These are phyloP conservation scores for Leistus spinibarbis DNA, from an alignment of 2,888 invertebrate species.

Conservation along the genomic window DNA sequence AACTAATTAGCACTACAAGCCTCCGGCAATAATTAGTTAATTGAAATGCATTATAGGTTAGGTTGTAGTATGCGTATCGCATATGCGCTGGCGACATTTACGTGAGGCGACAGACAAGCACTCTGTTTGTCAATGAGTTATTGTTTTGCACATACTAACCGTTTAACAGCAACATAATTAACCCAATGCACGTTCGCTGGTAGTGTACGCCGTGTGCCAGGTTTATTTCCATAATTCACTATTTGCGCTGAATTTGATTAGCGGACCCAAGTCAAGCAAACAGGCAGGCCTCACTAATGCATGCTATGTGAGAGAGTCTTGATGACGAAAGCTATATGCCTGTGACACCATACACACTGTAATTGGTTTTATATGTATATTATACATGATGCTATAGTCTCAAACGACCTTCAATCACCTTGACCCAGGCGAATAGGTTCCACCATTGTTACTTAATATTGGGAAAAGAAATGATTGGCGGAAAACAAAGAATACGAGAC, in stretches of 20 bases:
- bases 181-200: too few relatives aligned
- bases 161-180: neutral
- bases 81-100: neutral
- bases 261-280: neutral
- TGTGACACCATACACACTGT: neutral
- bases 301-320: too few relatives aligned
- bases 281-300: neutral
- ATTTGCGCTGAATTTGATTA: conserved; percentile 14
- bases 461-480: too few relatives aligned
- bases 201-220: neutral
- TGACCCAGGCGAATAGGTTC: neutral
- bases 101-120: neutral
- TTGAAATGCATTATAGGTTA: neutral
- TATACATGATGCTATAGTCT: neutral
- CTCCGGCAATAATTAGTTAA: neutral
- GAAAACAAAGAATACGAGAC: too few relatives aligned
- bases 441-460: too few relatives aligned
- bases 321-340: neutral
- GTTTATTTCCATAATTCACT: conserved; percentile 13
- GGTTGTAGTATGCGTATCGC: neutral
- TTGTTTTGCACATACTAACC: neutral
- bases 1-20: too few relatives aligned
- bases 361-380: neutral
- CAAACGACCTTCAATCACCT: neutral
- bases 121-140: neutral